These are phyloP conservation scores for Danio albolineatus DNA, from an alignment of 2,797 vertebrate genomes.

Conservation along the genomic window DNA sequence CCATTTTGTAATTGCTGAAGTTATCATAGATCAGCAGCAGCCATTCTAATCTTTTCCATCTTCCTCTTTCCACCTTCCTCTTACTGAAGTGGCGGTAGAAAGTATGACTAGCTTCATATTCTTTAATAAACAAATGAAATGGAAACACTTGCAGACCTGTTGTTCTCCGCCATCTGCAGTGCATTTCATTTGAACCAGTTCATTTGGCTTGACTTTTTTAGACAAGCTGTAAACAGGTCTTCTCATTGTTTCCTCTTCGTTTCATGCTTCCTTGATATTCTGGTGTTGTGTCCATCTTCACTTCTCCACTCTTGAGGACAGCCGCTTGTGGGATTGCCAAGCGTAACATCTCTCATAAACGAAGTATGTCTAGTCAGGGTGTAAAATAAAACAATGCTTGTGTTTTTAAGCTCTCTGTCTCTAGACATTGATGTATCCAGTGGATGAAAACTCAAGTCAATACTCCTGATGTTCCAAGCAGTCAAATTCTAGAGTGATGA, in stretches of 20 bases:
- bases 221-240: background rate
- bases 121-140: background rate
- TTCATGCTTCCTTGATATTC: slow-evolving; percentile 13
- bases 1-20: background rate
- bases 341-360: slow-evolving; percentile 8
- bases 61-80: background rate
- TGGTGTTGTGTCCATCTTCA: slow-evolving; percentile 23
- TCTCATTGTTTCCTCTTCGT: background rate
- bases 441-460: slow-evolving; percentile 16
- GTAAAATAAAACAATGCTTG: background rate
- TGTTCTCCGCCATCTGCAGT: background rate
- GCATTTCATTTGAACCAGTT: background rate
- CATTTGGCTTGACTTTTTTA: background rate
- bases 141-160: background rate
- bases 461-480: background rate
- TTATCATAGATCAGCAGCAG: background rate
- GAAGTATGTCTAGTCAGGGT: background rate
- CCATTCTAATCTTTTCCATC: too few relatives aligned
- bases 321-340: background rate
- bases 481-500: slow-evolving; percentile 13
- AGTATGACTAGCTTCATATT: background rate
- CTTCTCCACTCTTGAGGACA: background rate
- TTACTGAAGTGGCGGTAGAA: background rate
- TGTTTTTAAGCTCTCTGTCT: background rate
- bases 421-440: background rate